Evolutionary conservation across 2,797 vertebrate genomes (phyloP).

Genomic region (Poecilia velifera): DNA sequence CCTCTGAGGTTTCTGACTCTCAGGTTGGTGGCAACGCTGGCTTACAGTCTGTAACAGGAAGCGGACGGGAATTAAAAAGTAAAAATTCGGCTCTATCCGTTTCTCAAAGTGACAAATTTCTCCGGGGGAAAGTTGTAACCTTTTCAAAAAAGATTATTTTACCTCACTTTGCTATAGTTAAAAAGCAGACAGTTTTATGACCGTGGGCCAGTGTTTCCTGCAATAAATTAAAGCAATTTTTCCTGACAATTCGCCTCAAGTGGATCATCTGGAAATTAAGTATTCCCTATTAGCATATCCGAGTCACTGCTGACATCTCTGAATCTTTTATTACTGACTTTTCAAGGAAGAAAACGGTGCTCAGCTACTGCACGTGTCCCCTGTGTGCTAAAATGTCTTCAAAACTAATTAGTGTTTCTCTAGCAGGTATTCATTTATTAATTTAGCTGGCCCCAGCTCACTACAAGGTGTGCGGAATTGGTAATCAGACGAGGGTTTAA

Average conservation of each 20-base stretch:
- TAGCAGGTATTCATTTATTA: slow-evolving; percentile 59
- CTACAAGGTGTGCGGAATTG: neutral
- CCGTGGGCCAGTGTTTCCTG: slow-evolving; percentile 28
- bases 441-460: slow-evolving; percentile 28
- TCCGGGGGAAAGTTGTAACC: slow-evolving; percentile 29
- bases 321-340: slow-evolving; percentile 36
- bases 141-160: slow-evolving; percentile 33
- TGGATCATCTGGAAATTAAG: slow-evolving; percentile 45
- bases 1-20: slow-evolving; percentile 96
- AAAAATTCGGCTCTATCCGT: slow-evolving; percentile 35
- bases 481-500: slow-evolving; percentile 9
- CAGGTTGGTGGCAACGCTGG: slow-evolving; percentile 82
- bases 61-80: slow-evolving; percentile 35
- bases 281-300: slow-evolving; percentile 26
- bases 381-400: slow-evolving; percentile 39
- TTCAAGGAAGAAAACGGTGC: slow-evolving; percentile 52
- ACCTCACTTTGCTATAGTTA: slow-evolving; percentile 20
- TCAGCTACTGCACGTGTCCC: slow-evolving; percentile 46
- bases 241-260: slow-evolving; percentile 33
- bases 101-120: slow-evolving; percentile 43
- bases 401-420: slow-evolving; percentile 54
- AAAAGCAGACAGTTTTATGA: slow-evolving; percentile 32
- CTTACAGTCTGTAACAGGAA: slow-evolving; percentile 32
- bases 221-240: slow-evolving; percentile 35
- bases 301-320: slow-evolving; percentile 42